Percentiles rank a stretch among this genome's conserved stretches.
phyloP scores from a whole-genome alignment of 2,888 invertebrate species.

The Yponomeuta evonymella region DNA sequence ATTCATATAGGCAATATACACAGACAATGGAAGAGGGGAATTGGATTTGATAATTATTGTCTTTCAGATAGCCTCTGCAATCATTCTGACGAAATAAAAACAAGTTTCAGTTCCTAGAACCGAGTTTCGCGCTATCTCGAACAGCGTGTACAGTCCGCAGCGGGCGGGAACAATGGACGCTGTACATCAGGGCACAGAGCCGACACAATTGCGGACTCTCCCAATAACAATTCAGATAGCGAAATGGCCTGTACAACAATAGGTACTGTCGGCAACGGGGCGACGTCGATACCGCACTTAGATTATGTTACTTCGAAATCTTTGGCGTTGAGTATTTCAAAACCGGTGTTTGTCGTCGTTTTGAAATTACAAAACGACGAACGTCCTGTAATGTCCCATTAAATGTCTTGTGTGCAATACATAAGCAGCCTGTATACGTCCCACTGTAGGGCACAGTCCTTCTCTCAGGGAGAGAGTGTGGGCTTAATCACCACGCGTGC shows the following conservation, averaged over 20 bases:
- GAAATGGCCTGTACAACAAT: conserved; percentile 1
- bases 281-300: neutral
- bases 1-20: no score
- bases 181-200: neutral
- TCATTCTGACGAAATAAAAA: neutral
- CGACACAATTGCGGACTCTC: neutral
- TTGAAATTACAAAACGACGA: no score
- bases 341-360: no score
- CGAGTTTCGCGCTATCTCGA: neutral
- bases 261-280: neutral
- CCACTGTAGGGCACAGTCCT: no score
- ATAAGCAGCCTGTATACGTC: no score
- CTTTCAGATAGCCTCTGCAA: neutral
- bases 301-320: neutral
- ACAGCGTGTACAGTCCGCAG: neutral
- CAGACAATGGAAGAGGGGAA: no score
- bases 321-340: no score
- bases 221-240: conserved; percentile 3
- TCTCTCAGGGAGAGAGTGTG: no score
- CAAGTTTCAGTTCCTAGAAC: neutral
- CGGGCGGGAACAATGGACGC: neutral
- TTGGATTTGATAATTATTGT: neutral
- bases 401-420: no score
- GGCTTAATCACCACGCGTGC: no score
- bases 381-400: no score